A percentile compares a stretch with the other conserved stretches of the same genome.
phyloP scores from a whole-genome alignment of 1,140 invertebrate species.

The Brachionus rotundiformis region DNA sequence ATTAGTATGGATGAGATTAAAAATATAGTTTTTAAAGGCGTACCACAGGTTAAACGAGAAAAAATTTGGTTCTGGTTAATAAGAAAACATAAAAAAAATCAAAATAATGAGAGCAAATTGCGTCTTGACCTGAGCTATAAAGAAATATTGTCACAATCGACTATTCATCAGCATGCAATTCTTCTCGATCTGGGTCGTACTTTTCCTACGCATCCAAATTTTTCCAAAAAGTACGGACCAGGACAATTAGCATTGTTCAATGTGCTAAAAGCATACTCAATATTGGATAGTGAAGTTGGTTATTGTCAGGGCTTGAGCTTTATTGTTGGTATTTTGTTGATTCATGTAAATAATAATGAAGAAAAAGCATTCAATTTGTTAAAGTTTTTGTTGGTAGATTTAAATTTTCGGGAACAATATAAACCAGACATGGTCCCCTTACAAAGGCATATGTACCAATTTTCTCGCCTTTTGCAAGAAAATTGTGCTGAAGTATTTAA shows the following conservation, averaged over 20 bases:
- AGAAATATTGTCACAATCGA: slow-evolving; percentile 21
- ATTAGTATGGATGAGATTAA: slow-evolving; percentile 6
- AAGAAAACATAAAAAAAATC: neutral
- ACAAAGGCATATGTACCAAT: slow-evolving; percentile 24
- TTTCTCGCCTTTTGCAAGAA: slow-evolving; percentile 18
- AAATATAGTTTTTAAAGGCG: slow-evolving; percentile 21
- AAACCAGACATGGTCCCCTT: slow-evolving; percentile 78
- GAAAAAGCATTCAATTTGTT: slow-evolving; percentile 81
- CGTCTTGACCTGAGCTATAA: slow-evolving; percentile 2
- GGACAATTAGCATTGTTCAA: slow-evolving; percentile 91
- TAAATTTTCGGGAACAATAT: slow-evolving; percentile 82
- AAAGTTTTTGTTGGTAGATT: slow-evolving; percentile 83
- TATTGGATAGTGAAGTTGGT: slow-evolving; percentile 87
- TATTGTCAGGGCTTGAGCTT: slow-evolving; percentile 91
- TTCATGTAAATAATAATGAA: slow-evolving; percentile 91
- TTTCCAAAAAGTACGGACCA: slow-evolving; percentile 78
- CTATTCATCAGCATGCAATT: slow-evolving; percentile 50
- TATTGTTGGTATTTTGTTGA: slow-evolving; percentile 83
- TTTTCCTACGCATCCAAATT: slow-evolving; percentile 90
- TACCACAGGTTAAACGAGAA: slow-evolving; percentile 23
- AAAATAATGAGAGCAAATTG: neutral
- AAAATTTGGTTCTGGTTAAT: slow-evolving; percentile 50
- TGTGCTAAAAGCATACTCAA: slow-evolving; percentile 75
- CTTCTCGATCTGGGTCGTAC: slow-evolving; percentile 68
- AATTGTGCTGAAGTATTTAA: neutral